Evolutionary conservation across 30 jellyfish, hydroid and myxozoan genomes (phyloP), one percentile per base, ranked within the genome.

Genomic region (Hydractinia symbiolongicarpus): DNA sequence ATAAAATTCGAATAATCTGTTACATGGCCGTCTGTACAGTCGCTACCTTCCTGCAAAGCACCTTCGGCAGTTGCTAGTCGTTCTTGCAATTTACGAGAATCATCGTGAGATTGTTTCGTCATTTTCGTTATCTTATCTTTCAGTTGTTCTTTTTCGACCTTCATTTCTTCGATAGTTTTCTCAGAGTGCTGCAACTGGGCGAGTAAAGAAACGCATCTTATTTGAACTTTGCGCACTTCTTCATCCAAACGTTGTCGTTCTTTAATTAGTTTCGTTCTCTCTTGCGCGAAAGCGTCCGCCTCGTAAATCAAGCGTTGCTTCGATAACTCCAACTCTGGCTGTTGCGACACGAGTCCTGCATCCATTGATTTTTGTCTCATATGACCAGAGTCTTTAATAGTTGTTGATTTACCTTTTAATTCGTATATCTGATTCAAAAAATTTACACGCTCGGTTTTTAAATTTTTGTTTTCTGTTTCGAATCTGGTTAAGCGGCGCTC

Each of bases 261-360:
- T 72, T 87, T 88, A 61, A 87, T 87, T 84, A 87, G 73, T 81
- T 93, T 93, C 4, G 95, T 62, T 54, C 99, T 85, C 80, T 93
- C 99, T 64, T 88, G 95, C 14, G 99, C 96, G 72, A 93, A 93
- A 56, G 95, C 95, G 61, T 93, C 99, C 17, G 99, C 96, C 79
- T 93, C 99, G 90, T 93, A 88, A 44, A 82, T 76, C 40, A 87
- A 76, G 50, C 96, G 70, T 66, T 88, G 95, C 55, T 85, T 93
- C 76, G 98, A 92, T 5, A 81, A 81, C 82, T 87, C 99, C 50
- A 87, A 87, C 67, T 85, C 95, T 50, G 97, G 67, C 55, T 85
- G 95, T 54, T 66, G 70, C 5, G 60, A 19, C 0, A 79, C 16
- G 10, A 77, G 53, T 61, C 55, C 73, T 8, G 82, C 67, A 44